Conservation (phyloP, 92 coral and sea anemone species). For the Actinostola sp. region DNA sequence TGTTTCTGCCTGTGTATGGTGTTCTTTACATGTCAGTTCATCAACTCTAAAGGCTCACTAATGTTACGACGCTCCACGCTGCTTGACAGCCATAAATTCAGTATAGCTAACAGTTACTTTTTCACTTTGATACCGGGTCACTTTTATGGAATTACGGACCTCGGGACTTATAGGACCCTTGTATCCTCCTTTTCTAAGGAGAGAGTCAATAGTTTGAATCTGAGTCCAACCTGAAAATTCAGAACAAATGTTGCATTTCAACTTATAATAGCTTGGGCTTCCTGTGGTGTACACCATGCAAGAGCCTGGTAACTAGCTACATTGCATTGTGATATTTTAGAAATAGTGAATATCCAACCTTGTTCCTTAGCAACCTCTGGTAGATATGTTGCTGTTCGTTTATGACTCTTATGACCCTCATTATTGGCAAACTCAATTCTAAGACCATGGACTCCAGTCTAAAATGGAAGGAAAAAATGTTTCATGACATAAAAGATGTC, state of each 20-base stretch:
- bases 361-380: slow-evolving; percentile 99
- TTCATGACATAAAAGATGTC: too few species aligned
- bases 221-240: slow-evolving; percentile 88
- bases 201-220: slow-evolving; percentile 93
- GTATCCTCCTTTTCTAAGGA: slow-evolving; percentile 90
- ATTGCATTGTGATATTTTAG: too few species aligned
- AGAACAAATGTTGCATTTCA: background rate
- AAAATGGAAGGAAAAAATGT: background rate
- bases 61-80: slow-evolving; percentile 56
- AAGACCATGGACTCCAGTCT: slow-evolving; percentile 98
- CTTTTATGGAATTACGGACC: slow-evolving; percentile 88
- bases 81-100: slow-evolving; percentile 85
- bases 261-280: background rate
- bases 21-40: slow-evolving; percentile 9
- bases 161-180: slow-evolving; percentile 91
- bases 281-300: background rate
- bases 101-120: slow-evolving; percentile 92
- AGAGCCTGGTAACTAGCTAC: too few species aligned
- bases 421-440: slow-evolving; percentile 98
- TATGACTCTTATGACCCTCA: slow-evolving; percentile 86
- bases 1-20: slow-evolving; percentile 22
- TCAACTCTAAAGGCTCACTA: slow-evolving; percentile 33
- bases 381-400: slow-evolving; percentile 95
- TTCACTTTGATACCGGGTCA: slow-evolving; percentile 98
- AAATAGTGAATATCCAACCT: slow-evolving; percentile 57